Evolutionary conservation across 2,797 vertebrate genomes (phyloP).

Genomic region (Steatocranus sp.): DNA sequence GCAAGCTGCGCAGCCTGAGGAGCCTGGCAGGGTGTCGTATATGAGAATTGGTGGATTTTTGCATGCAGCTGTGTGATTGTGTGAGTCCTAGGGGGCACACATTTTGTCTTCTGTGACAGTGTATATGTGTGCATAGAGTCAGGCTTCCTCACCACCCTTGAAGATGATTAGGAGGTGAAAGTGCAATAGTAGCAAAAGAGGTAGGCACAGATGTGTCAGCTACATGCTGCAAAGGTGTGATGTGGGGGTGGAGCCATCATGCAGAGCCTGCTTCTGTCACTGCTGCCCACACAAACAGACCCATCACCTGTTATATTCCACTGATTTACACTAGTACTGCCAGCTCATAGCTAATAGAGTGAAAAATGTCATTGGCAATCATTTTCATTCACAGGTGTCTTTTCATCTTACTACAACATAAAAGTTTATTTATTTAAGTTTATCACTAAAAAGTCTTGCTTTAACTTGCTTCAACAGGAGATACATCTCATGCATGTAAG

Average conservation of each 20-base stretch:
- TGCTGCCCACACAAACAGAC: conserved; percentile 1
- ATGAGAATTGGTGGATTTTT: neutral
- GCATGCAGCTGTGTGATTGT: neutral
- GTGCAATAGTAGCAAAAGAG: conserved; percentile 3
- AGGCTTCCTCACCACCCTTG: neutral
- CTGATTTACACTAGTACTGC: neutral
- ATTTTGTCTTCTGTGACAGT: neutral
- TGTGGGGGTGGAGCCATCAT: conserved; percentile 7
- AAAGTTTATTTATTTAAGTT: neutral
- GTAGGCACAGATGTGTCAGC: conserved; percentile 17
- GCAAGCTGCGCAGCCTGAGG: conserved; percentile 37
- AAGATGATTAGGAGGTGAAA: conserved; percentile 29
- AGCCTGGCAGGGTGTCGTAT: conserved; percentile 1
- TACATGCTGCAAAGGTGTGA: neutral
- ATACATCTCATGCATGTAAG: neutral
- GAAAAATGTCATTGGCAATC: neutral
- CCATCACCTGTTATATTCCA: neutral
- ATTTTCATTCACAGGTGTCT: neutral
- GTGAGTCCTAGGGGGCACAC: neutral
- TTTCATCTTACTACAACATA: neutral
- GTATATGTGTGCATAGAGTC: neutral
- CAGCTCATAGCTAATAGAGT: neutral
- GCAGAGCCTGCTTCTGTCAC: neutral
- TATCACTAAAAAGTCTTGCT: neutral
- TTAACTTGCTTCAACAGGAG: neutral